These are phyloP conservation scores for Xylocopa sonorina DNA, from an alignment of 1,140 invertebrate genomes.

Conservation along the genomic window DNA sequence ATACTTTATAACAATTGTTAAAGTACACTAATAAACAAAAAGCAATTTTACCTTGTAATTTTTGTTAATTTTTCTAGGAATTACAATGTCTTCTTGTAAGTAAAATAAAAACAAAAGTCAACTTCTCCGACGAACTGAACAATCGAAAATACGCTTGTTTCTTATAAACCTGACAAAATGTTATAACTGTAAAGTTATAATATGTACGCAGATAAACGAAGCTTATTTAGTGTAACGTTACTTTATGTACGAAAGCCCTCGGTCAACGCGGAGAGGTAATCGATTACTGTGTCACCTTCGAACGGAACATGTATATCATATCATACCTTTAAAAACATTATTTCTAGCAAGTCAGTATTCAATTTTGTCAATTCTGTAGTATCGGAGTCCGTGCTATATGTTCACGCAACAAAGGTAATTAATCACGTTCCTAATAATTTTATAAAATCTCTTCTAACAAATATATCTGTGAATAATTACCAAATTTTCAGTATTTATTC, in stretches of 20 bases:
- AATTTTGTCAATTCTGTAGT: neutral
- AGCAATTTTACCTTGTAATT: constrained; percentile 35
- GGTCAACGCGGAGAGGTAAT: no score
- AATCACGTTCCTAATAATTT: neutral
- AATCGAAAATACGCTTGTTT: neutral
- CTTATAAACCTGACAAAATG: neutral
- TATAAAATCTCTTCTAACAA: neutral
- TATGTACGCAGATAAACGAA: neutral
- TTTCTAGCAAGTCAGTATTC: no score
- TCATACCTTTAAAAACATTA: no score
- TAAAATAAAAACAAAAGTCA: neutral
- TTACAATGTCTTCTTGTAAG: neutral
- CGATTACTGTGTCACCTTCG: constrained; percentile 57
- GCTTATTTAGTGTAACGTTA: neutral
- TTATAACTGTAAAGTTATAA: neutral
- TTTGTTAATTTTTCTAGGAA: neutral
- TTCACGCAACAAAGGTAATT: constrained; percentile 3
- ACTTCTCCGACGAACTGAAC: neutral
- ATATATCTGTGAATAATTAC: neutral
- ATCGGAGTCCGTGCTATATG: neutral
- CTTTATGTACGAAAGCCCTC: constrained; percentile 50
- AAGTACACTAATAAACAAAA: constrained; percentile 58
- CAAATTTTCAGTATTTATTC: neutral
- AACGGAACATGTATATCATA: constrained; percentile 42
- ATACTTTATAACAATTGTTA: constrained; percentile 61